phyloP scores from a whole-genome alignment of 2,113 vertebrate species.

The Spea multiplicata region DNA sequence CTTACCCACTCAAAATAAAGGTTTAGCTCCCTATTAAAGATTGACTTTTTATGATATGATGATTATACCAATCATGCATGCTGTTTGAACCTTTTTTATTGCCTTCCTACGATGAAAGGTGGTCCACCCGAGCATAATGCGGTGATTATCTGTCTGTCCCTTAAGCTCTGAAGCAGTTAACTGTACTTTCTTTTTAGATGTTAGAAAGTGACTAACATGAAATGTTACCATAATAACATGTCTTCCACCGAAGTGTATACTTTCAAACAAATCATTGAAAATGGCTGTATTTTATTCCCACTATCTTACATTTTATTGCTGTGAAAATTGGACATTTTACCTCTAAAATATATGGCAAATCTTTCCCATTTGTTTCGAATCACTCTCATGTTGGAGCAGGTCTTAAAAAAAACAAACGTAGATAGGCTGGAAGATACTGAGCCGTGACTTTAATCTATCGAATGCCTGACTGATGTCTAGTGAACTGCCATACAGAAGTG shows the following conservation, averaged over 20 bases:
- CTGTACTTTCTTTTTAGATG: background rate
- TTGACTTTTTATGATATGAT: too few species aligned
- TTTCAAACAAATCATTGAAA: slow-evolving; percentile 38
- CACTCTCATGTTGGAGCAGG: background rate
- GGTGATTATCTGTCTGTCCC: too few species aligned
- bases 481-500: background rate
- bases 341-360: slow-evolving; percentile 9
- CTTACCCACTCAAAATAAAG: too few species aligned
- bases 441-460: background rate
- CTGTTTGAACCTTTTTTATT: too few species aligned
- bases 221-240: slow-evolving; percentile 25
- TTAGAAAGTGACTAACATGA: slow-evolving; percentile 3
- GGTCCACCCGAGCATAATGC: too few species aligned
- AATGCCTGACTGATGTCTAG: too few species aligned
- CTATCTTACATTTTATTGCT: slow-evolving; percentile 35
- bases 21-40: too few species aligned
- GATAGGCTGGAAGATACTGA: background rate
- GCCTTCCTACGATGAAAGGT: too few species aligned
- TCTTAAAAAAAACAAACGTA: background rate
- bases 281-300: slow-evolving; percentile 25
- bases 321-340: slow-evolving; percentile 42
- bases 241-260: slow-evolving; percentile 20
- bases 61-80: too few species aligned
- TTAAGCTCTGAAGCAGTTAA: slow-evolving; percentile 2
- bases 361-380: background rate